A percentile compares a stretch with the other conserved stretches of the same genome.
Conservation (phyloP, 35 echinoderm and acorn worm genomes). For the Lytechinus variegatus region DNA sequence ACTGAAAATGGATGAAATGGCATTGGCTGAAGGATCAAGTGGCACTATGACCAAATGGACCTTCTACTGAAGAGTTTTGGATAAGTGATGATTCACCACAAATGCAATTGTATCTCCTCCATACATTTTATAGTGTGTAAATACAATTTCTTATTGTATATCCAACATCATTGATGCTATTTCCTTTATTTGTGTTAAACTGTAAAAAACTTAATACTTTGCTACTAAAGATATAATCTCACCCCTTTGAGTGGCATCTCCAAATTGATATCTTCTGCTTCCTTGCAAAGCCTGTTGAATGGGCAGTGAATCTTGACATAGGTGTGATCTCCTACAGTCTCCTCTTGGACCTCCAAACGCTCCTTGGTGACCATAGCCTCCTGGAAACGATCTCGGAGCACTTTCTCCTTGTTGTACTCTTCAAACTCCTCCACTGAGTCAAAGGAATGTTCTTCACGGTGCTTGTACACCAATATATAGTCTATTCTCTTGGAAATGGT, state of each 20-base stretch:
- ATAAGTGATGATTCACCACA: too few relatives aligned
- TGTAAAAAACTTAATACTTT: too few relatives aligned
- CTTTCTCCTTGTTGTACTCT: conserved; percentile 58
- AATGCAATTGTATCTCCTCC: too few relatives aligned
- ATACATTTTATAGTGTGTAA: too few relatives aligned
- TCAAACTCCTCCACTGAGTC: conserved; percentile 56
- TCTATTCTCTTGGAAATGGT: conserved; percentile 78
- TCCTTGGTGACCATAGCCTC: conserved; percentile 59
- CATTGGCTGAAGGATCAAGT: too few relatives aligned
- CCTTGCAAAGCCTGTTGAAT: conserved; percentile 79
- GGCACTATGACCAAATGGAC: too few relatives aligned
- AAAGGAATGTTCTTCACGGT: conserved; percentile 57
- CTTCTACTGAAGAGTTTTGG: too few relatives aligned
- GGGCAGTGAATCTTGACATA: conserved; percentile 89
- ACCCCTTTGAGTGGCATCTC: conserved; percentile 96
- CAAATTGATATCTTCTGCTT: conserved; percentile 88
- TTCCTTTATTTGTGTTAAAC: too few relatives aligned
- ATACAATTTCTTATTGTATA: too few relatives aligned
- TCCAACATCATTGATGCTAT: too few relatives aligned
- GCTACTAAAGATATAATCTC: conserved; percentile 24
- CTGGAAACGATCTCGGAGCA: conserved; percentile 67
- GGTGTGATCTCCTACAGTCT: conserved; percentile 67
- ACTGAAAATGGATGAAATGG: too few relatives aligned
- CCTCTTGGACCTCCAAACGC: conserved; percentile 69
- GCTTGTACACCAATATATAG: conserved; percentile 85